A percentile compares a stretch with the other conserved stretches of the same genome.
These are phyloP conservation scores for Zeuzera pyrina DNA, from an alignment of 2,888 invertebrate species.

Conservation along the genomic window DNA sequence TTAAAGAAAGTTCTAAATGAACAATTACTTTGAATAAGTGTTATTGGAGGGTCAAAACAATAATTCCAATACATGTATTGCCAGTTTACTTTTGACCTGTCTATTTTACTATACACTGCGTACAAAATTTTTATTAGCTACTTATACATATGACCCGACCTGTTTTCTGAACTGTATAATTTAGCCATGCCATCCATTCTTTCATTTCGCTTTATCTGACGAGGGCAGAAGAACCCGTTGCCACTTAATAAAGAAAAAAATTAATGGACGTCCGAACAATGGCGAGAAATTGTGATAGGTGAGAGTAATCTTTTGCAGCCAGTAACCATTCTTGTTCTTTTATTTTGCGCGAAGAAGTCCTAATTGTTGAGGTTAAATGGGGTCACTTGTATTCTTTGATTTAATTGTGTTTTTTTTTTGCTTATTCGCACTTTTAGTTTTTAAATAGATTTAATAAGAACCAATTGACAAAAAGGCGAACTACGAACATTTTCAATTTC, in stretches of 20 bases:
- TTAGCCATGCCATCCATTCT: conserved; percentile 54
- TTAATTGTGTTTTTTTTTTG: conserved; percentile 4
- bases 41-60: no score
- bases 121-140: no score
- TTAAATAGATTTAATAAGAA: conserved; percentile 1
- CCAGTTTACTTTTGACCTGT: neutral
- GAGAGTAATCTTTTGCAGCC: conserved; percentile 62
- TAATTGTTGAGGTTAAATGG: conserved; percentile 52
- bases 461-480: no score
- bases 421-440: conserved; percentile 1
- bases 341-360: conserved; percentile 41
- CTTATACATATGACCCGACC: conserved; percentile 35
- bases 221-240: conserved; percentile 62
- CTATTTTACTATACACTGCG: neutral
- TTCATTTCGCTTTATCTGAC: conserved; percentile 52
- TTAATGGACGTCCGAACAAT: conserved; percentile 66
- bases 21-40: no score
- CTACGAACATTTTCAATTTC: no score
- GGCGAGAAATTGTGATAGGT: conserved; percentile 69
- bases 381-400: conserved; percentile 40
- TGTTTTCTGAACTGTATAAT: conserved; percentile 47
- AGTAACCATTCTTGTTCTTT: conserved; percentile 47
- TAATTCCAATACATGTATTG: no score
- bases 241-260: conserved; percentile 39
- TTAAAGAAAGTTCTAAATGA: no score